Evolutionary conservation across 2,113 vertebrate genomes (phyloP), one percentile per base, ranked within the genome.

Genomic region (Hemibagrus wyckioides): DNA sequence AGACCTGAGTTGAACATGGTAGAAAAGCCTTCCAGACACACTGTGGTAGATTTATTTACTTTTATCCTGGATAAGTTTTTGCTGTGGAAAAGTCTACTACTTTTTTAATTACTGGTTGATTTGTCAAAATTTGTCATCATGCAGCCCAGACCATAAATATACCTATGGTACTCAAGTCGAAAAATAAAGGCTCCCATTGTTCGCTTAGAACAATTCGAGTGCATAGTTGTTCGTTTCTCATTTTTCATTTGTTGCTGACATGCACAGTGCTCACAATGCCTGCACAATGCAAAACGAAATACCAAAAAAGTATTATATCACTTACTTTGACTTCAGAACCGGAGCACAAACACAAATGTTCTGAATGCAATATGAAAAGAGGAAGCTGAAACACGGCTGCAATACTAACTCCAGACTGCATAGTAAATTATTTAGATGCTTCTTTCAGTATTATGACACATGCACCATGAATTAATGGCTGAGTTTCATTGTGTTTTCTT

Each of bases 381-480:
- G 67, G 21, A 54, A n/a, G 36, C 63, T 84, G 52, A 33, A 84
- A 30, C 33, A 61, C 23, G 48, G 61, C 85, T 85, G 59, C 41
- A 14, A 67, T 82, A 21, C 69, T 48, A 48, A 82, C 59, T 36
- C 65, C 67, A 82, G 41, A 54, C 50, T 89, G 75, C 80, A 79
- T 61, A 86, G 85, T 77, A 81, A 86, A 88, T 81, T 73, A 80
- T 86, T 86, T 39, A 67, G 41, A 84, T 59, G 67, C 57, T 69
- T 83, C 61, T 83, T 79, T 79, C 81, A 87, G 90, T 90, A 84
- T 91, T 89, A 63, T 54, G 75, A 80, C 77, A 71, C 44, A 61
- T 50, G 76, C 56, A 65, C 54, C 52, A 84, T 25, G 39, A 80
- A 50, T 36, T 1, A 50, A 39, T 80, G 83, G 61, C 76, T 80